Conservation (phyloP, 92 coral and sea anemone genomes). For the Phymanthus crucifer region DNA sequence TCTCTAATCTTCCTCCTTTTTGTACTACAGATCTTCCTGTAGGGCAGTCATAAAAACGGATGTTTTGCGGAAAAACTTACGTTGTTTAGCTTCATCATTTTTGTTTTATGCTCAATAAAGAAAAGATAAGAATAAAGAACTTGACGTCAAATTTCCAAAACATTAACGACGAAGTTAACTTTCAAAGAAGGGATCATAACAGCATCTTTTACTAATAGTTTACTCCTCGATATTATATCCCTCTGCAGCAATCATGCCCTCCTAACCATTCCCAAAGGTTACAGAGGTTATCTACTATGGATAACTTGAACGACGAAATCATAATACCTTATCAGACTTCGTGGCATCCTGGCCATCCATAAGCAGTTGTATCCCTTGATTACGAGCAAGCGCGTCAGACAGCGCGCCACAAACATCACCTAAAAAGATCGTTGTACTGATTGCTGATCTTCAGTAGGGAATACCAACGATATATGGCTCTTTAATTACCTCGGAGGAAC, state of each 20-base stretch:
- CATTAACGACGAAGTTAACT: background rate
- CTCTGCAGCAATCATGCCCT: background rate
- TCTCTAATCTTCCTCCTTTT: no score
- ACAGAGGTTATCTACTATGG: conserved; percentile 4
- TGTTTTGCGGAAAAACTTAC: no score
- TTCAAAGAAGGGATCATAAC: background rate
- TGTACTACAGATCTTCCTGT: no score
- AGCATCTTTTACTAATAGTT: background rate
- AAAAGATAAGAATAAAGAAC: no score
- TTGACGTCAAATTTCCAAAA: background rate
- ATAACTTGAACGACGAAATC: background rate
- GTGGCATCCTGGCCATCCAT: background rate
- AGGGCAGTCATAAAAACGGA: no score
- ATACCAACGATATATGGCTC: background rate
- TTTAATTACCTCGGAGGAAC: background rate
- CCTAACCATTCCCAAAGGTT: background rate
- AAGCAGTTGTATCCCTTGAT: background rate
- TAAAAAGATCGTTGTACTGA: background rate
- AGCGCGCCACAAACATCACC: background rate
- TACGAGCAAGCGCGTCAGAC: background rate
- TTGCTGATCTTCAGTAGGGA: conserved; percentile 1
- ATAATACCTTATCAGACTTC: background rate
- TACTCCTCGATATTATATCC: background rate
- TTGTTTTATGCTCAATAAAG: no score
- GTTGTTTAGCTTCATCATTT: no score